Conservation (phyloP, 2,797 vertebrate species). For the Decapterus maruadsi region DNA sequence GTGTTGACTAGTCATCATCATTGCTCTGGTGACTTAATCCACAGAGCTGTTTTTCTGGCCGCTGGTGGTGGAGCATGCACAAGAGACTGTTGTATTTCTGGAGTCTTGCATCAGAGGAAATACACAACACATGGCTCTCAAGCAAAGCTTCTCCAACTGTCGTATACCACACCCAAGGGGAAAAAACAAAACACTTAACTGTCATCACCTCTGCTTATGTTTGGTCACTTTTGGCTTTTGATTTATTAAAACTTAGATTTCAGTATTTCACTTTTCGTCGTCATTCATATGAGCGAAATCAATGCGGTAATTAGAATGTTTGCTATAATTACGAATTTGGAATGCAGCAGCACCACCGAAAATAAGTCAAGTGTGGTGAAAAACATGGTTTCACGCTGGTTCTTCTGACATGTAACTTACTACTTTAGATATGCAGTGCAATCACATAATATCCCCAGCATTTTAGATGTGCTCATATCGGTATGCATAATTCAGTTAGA, state of each 20-base stretch:
- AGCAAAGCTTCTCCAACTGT: conserved; percentile 26
- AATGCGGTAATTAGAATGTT: not conserved
- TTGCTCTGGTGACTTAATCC: conserved; percentile 67
- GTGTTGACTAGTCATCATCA: conserved; percentile 63
- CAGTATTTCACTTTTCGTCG: not conserved
- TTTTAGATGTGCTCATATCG: no score
- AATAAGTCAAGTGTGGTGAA: not conserved
- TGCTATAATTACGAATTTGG: no score
- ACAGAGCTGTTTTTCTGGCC: conserved; percentile 65
- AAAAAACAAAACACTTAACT: not conserved
- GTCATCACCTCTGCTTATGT: conserved; percentile 27
- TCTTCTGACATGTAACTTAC: no score
- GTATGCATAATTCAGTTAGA: no score
- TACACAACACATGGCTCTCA: conserved; percentile 32
- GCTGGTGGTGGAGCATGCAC: conserved; percentile 57
- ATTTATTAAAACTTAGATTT: not conserved
- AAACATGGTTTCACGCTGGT: not conserved
- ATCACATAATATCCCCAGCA: no score
- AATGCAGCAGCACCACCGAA: no score
- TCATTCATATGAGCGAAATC: not conserved
- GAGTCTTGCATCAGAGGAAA: conserved; percentile 72
- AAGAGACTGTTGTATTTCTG: conserved; percentile 67
- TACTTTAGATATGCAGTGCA: no score
- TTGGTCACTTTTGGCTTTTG: conserved; percentile 29
- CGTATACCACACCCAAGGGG: conserved; percentile 3